phyloP scores from a whole-genome alignment of 2,797 vertebrate species.

The Poeciliopsis infans region DNA sequence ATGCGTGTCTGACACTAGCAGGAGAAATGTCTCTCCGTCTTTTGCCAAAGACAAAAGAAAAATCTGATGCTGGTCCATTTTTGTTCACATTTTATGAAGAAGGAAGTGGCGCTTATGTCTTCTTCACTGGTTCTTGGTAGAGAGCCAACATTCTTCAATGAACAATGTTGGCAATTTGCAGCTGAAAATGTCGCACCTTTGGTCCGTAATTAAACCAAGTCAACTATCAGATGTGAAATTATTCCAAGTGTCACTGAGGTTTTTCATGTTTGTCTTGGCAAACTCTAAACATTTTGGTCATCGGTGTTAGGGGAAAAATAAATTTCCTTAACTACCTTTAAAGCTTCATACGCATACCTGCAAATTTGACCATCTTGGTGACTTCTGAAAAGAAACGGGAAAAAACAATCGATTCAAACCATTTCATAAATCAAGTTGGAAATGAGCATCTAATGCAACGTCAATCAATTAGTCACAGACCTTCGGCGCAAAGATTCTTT shows the following conservation, averaged over 20 bases:
- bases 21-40: too few relatives aligned
- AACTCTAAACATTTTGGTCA: background rate
- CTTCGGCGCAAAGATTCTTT: conserved; percentile 40
- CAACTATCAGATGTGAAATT: too few relatives aligned
- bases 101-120: too few relatives aligned
- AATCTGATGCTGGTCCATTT: too few relatives aligned
- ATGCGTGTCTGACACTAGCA: too few relatives aligned
- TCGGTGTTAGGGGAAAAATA: background rate
- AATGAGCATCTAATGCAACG: background rate
- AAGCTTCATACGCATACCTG: conserved; percentile 33
- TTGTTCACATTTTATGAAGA: too few relatives aligned
- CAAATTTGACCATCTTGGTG: conserved; percentile 37
- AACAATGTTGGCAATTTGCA: too few relatives aligned
- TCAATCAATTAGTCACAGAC: conserved; percentile 36
- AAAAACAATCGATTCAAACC: background rate
- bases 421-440: background rate
- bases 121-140: too few relatives aligned
- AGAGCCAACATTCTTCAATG: too few relatives aligned
- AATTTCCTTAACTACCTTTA: background rate
- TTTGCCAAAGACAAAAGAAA: too few relatives aligned
- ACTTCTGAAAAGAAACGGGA: conserved; percentile 41
- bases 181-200: too few relatives aligned
- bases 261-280: background rate
- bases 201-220: too few relatives aligned
- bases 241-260: background rate